Evolutionary conservation across 1,140 invertebrate genomes (phyloP), one percentile per base, ranked within the genome.

Genomic region (Arion vulgaris): DNA sequence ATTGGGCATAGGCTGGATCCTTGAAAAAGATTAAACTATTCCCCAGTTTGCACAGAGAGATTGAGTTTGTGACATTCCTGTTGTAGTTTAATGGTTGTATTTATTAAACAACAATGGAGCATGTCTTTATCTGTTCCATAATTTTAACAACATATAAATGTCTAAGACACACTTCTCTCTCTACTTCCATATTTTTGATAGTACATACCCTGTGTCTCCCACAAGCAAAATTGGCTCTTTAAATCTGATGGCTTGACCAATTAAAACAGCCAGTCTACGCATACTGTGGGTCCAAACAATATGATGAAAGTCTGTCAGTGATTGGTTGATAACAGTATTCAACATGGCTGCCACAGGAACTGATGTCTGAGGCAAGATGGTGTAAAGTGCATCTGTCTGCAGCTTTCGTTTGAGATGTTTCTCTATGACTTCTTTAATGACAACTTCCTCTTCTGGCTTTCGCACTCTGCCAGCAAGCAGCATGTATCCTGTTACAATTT

Each of bases 201-300:
- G n/a, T 51, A 87, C 87, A 74, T 89, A 93, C 92, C 93, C 99
- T 38, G 99, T 99, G 91, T 99, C 97, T 71, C 99, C 99, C 15
- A 99, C 97, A 34, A 99, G 92, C 17, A 99, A 92, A 2, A 99
- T 95, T 0, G 99, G 98, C 91, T 99, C 99, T 86, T 96, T 94
- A 86, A 98, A 99, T 85, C 95, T 94, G 84, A 98, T 95, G 0
- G 97, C 96, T 93, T 99, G 92, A 45, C 95, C 95, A 32, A 98
- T 95, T 13, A 99, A 93, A n/a, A 99, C 96, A 9, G 96, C 97
- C 91, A 99, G 94, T 90, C 97, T 94, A 83, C 96, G 94, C 95
- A 99, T 96, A 86, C 96, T 96, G 83, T 94, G 95, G 0, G 98
- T 99, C 98, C 98, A 98, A 0, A 99, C 97, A 49, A 99, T 94